These are phyloP conservation scores for Chamaea fasciata DNA, from an alignment of 2,113 vertebrate genomes.

Conservation along the genomic window DNA sequence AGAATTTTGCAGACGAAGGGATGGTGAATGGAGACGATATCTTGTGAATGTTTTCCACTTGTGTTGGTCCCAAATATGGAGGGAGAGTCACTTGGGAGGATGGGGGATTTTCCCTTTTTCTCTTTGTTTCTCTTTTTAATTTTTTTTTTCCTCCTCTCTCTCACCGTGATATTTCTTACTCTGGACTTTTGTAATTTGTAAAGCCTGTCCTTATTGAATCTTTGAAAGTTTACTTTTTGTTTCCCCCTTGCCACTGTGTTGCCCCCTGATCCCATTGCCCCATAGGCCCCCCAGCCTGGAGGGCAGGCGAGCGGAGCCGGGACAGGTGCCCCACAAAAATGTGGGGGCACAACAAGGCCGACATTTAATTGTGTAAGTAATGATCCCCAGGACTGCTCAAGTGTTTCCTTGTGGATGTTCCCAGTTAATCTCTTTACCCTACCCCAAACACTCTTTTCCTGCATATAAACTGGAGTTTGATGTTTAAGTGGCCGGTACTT, in stretches of 20 bases:
- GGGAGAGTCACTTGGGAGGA: background rate
- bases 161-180: background rate
- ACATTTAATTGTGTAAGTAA: conserved; percentile 84
- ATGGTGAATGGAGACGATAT: background rate
- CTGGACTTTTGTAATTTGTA: background rate
- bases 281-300: conserved; percentile 71
- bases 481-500: background rate
- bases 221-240: conserved; percentile 67
- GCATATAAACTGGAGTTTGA: background rate
- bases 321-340: conserved; percentile 76
- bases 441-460: conserved; percentile 30
- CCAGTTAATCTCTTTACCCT: background rate
- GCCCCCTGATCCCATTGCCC: conserved; percentile 51
- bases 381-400: conserved; percentile 18
- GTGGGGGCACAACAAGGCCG: conserved; percentile 73
- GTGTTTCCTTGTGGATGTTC: conserved; percentile 15
- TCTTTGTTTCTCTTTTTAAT: background rate
- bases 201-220: conserved; percentile 45
- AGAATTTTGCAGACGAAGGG: background rate
- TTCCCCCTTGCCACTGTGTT: conserved; percentile 60
- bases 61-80: background rate
- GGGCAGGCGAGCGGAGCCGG: conserved; percentile 71
- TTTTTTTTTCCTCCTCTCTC: background rate
- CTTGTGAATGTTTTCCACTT: background rate
- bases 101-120: background rate